Percentiles rank a stretch among this genome's conserved stretches.
These are phyloP conservation scores for Pinna nobilis DNA, from an alignment of 1,140 invertebrate genomes.

Conservation along the genomic window DNA sequence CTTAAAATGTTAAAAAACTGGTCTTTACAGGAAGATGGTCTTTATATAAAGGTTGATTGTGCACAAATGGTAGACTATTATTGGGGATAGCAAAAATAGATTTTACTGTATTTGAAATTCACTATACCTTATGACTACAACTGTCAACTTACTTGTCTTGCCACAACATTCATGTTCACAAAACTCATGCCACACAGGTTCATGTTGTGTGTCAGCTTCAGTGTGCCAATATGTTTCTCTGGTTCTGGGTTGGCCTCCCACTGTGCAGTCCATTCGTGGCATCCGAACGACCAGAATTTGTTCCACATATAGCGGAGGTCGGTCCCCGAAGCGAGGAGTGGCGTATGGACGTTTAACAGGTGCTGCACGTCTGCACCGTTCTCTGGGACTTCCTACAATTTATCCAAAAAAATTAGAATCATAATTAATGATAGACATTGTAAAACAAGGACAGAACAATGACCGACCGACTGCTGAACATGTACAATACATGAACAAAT, in stretches of 20 bases:
- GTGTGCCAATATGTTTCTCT: slow-evolving; percentile 78
- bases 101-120: neutral
- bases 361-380: slow-evolving; percentile 92
- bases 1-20: too few species aligned
- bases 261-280: slow-evolving; percentile 72
- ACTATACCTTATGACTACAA: neutral
- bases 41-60: too few species aligned
- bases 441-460: too few species aligned
- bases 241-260: slow-evolving; percentile 71
- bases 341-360: slow-evolving; percentile 83
- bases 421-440: too few species aligned
- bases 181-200: slow-evolving; percentile 77
- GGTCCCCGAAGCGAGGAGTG: slow-evolving; percentile 78
- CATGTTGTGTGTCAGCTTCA: slow-evolving; percentile 79
- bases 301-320: slow-evolving; percentile 74
- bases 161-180: slow-evolving; percentile 78
- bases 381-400: slow-evolving; percentile 90
- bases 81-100: too few species aligned
- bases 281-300: slow-evolving; percentile 69
- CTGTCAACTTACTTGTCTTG: slow-evolving; percentile 77
- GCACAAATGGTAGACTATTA: too few species aligned
- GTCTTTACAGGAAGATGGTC: too few species aligned
- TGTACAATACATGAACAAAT: too few species aligned
- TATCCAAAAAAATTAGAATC: too few species aligned
- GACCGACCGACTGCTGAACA: too few species aligned